Evolutionary conservation across 35 echinoderm and acorn worm species (phyloP).

Genomic region (Apostichopus parvimensis): DNA sequence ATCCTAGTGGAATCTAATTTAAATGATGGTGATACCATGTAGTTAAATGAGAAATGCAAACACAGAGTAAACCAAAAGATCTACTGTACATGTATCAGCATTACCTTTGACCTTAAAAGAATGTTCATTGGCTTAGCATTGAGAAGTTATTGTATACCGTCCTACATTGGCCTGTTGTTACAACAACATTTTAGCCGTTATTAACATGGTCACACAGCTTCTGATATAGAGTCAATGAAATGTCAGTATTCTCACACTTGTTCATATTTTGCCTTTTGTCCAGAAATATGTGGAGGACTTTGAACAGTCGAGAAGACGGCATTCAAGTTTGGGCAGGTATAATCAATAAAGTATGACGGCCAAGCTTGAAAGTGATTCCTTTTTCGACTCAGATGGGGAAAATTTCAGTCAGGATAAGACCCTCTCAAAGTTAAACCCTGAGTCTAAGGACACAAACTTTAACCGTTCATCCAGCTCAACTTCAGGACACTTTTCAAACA

Average conservation of each 20-base stretch:
- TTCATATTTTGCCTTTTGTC: neutral
- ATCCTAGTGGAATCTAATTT: too few species aligned
- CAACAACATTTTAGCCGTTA: too few species aligned
- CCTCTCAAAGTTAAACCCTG: neutral
- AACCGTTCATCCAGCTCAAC: conserved; percentile 21
- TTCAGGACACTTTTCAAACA: conserved; percentile 26
- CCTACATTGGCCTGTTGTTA: too few species aligned
- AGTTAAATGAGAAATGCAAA: too few species aligned
- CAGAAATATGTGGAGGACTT: neutral
- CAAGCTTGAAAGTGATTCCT: conserved; percentile 20
- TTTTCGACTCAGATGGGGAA: conserved; percentile 17
- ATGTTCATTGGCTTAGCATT: too few species aligned
- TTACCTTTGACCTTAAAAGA: too few species aligned
- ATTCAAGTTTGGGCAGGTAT: neutral
- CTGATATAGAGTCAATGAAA: neutral
- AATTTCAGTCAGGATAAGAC: neutral
- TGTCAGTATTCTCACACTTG: neutral
- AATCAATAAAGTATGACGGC: neutral
- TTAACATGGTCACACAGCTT: too few species aligned
- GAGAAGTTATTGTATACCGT: too few species aligned
- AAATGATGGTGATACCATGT: too few species aligned
- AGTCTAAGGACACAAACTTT: neutral
- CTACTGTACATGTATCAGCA: too few species aligned
- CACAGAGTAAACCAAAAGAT: too few species aligned
- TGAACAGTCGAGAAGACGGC: neutral